Percentiles rank a stretch among this genome's conserved stretches.
These are phyloP conservation scores for Fragum fragum DNA, from an alignment of 2,888 invertebrate genomes.

Conservation along the genomic window DNA sequence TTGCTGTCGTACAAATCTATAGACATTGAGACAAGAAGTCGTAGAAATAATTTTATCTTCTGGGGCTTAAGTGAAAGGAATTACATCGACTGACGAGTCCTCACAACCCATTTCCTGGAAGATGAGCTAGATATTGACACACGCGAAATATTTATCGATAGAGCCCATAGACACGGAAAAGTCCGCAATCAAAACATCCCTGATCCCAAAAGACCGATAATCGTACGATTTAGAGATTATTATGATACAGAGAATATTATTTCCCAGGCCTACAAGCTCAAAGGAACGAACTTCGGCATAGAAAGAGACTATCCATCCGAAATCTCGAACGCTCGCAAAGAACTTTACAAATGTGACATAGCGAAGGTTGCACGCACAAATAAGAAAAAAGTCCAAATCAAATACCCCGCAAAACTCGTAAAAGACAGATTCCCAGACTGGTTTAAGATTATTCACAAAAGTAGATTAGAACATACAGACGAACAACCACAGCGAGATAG, in stretches of 20 bases:
- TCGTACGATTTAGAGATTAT: conserved; percentile 43
- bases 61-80: conserved; percentile 12
- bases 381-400: conserved; percentile 23
- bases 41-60: conserved; percentile 22
- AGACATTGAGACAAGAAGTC: conserved; percentile 17
- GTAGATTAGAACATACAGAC: background rate
- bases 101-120: background rate
- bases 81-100: background rate
- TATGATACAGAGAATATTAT: conserved; percentile 31
- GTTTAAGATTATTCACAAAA: conserved; percentile 16
- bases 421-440: conserved; percentile 42
- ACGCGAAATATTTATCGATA: conserved; percentile 5
- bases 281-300: conserved; percentile 23
- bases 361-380: conserved; percentile 19
- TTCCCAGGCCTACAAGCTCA: conserved; percentile 31
- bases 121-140: conserved; percentile 20
- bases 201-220: conserved; percentile 32
- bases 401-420: conserved; percentile 35
- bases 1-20: conserved; percentile 28
- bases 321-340: conserved; percentile 26
- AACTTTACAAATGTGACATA: conserved; percentile 24
- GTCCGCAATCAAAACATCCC: too few relatives aligned
- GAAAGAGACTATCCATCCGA: conserved; percentile 48
- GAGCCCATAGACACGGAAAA: conserved; percentile 20
- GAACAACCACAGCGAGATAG: background rate